Percentiles rank a stretch among this genome's conserved stretches.
Evolutionary conservation across 35 echinoderm and acorn worm species (phyloP).

Genomic region (Hemicentrotus pulcherrimus): DNA sequence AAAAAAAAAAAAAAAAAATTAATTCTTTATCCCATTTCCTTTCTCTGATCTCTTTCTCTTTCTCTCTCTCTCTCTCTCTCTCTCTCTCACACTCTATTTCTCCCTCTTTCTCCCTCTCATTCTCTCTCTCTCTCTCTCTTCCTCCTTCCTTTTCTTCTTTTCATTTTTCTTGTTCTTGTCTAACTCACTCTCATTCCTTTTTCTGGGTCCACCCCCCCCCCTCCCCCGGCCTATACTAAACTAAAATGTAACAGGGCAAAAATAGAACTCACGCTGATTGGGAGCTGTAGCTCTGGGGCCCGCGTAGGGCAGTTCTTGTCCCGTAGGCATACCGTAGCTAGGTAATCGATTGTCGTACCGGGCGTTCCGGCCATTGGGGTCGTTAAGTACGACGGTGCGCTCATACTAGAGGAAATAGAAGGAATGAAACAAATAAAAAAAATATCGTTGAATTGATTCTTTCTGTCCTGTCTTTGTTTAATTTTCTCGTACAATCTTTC

Average conservation of each 20-base stretch:
- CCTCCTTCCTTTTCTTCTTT: background rate
- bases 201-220: background rate
- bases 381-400: no score
- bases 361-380: no score
- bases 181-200: background rate
- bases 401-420: no score
- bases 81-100: background rate
- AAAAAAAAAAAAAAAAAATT: background rate
- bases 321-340: no score
- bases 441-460: no score
- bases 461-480: no score
- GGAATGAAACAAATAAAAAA: no score
- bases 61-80: background rate
- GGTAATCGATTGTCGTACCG: no score
- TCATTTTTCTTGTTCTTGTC: background rate
- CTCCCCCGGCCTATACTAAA: background rate
- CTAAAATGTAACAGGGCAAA: background rate
- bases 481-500: no score
- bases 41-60: background rate
- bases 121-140: background rate
- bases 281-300: no score
- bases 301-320: no score
- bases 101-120: background rate
- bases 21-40: background rate
- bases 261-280: background rate